Percentiles rank a stretch among this genome's conserved stretches.
These are phyloP conservation scores for Dryococelus australis DNA, from an alignment of 2,888 invertebrate genomes.

Conservation along the genomic window DNA sequence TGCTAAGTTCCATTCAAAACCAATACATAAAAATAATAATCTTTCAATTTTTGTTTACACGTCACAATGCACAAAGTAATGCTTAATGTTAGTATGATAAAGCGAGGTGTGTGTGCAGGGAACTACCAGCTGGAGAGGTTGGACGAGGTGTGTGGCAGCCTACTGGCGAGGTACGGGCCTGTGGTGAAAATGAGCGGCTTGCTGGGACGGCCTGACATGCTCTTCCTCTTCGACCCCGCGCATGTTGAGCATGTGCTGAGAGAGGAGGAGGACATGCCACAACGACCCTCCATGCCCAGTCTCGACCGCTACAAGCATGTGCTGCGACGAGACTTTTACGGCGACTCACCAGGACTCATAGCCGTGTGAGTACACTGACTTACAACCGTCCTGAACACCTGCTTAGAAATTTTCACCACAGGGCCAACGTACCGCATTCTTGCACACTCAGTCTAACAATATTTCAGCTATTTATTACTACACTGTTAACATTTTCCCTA, in stretches of 20 bases:
- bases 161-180: constrained; percentile 69
- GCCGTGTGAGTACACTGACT: constrained; percentile 71
- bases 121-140: constrained; percentile 70
- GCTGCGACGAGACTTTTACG: constrained; percentile 72
- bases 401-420: too few species aligned
- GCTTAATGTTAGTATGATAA: too few species aligned
- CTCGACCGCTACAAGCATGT: constrained; percentile 76
- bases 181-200: constrained; percentile 74
- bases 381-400: too few species aligned
- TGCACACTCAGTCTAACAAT: too few species aligned
- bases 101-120: constrained; percentile 58
- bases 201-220: constrained; percentile 75
- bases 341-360: constrained; percentile 71
- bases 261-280: constrained; percentile 72
- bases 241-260: constrained; percentile 75
- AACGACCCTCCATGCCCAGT: constrained; percentile 78
- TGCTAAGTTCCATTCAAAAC: too few species aligned
- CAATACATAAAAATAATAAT: too few species aligned
- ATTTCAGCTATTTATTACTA: too few species aligned
- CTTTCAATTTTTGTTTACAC: too few species aligned
- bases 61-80: too few species aligned
- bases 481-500: too few species aligned
- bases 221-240: constrained; percentile 74
- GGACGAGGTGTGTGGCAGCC: constrained; percentile 68
- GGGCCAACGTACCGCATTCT: too few species aligned